Conservation (phyloP, 2,888 invertebrate species). For the Bruchidius siliquastri region DNA sequence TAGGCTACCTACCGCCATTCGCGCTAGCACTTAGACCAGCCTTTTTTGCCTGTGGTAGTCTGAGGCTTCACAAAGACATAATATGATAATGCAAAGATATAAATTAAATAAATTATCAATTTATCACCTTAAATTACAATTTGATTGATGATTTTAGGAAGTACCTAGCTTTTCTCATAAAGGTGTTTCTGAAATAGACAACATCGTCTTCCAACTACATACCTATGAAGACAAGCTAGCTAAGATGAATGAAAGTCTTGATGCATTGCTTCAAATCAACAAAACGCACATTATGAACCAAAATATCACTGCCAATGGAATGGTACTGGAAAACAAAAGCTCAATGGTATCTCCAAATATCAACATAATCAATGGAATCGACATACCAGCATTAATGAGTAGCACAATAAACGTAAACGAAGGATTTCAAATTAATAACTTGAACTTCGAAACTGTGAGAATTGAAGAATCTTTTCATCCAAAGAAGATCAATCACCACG, state of each 20-base stretch:
- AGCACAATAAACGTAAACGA: constrained; percentile 32
- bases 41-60: too few relatives aligned
- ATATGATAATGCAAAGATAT: too few relatives aligned
- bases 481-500: constrained; percentile 34
- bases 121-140: too few relatives aligned
- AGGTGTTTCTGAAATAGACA: neutral
- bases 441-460: constrained; percentile 26
- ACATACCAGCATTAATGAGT: constrained; percentile 29
- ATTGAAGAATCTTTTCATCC: constrained; percentile 30
- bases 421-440: constrained; percentile 27
- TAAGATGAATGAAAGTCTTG: neutral
- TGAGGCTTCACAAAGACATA: too few relatives aligned
- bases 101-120: too few relatives aligned
- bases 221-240: constrained; percentile 5
- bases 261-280: constrained; percentile 6
- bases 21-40: too few relatives aligned
- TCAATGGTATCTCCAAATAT: constrained; percentile 30
- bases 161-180: neutral
- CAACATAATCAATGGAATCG: constrained; percentile 31
- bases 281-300: constrained; percentile 21
- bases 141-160: neutral
- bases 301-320: constrained; percentile 28
- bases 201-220: neutral
- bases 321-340: constrained; percentile 29
- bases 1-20: too few relatives aligned